Conservation (phyloP, 2,797 vertebrate genomes). For the Molothrus ater region DNA sequence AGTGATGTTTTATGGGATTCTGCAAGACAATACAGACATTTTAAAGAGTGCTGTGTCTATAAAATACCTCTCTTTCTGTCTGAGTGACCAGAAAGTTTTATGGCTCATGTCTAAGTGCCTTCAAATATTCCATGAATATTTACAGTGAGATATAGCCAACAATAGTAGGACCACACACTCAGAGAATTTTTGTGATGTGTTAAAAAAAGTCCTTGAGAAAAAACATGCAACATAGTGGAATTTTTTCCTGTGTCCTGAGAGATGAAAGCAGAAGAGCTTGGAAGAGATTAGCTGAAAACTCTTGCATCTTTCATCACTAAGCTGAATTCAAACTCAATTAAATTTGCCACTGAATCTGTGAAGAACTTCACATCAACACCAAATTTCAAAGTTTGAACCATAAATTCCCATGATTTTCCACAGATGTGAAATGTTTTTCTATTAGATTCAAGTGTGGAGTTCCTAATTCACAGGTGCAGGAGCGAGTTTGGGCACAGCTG, state of each 20-base stretch:
- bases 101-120: not conserved
- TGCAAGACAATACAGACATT: not conserved
- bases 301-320: not conserved
- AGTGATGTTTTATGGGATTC: not conserved
- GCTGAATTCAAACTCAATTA: not conserved
- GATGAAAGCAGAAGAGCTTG: not conserved
- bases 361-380: not conserved
- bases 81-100: not conserved
- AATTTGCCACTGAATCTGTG: not conserved
- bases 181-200: not conserved
- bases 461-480: not conserved
- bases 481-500: not conserved
- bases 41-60: not conserved
- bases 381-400: not conserved
- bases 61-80: not conserved
- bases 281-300: not conserved
- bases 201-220: not conserved
- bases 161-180: not conserved
- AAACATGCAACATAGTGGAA: not conserved
- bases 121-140: not conserved
- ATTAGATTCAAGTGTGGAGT: not conserved
- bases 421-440: not conserved
- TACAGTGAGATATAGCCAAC: rapidly evolving
- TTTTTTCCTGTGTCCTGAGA: not conserved
- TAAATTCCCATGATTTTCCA: not conserved